Conservation (phyloP, 2,113 vertebrate genomes). For the Rana temporaria region DNA sequence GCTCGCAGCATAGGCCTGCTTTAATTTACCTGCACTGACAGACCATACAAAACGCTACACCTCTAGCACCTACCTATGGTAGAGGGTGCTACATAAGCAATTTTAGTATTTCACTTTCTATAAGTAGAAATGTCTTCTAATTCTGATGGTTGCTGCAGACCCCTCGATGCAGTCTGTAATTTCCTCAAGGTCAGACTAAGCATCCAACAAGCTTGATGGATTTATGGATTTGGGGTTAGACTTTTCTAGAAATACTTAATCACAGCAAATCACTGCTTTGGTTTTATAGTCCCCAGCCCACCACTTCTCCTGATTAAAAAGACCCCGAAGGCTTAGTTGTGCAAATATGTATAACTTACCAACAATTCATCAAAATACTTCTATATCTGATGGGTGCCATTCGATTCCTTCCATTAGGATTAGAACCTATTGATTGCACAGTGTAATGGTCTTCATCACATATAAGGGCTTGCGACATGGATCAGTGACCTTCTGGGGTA, state of each 20-base stretch:
- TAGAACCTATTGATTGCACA: background rate
- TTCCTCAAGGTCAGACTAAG: background rate
- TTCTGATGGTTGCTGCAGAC: too few relatives aligned
- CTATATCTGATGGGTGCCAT: too few relatives aligned
- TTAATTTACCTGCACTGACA: too few relatives aligned
- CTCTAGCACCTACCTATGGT: too few relatives aligned
- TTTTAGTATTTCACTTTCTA: too few relatives aligned
- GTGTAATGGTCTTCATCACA: too few relatives aligned
- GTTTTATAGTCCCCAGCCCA: background rate
- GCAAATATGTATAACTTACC: background rate
- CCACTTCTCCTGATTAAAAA: constrained; percentile 22
- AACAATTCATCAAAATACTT: background rate
- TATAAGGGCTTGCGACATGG: too few relatives aligned
- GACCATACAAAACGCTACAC: too few relatives aligned
- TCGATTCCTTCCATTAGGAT: background rate
- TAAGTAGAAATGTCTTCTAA: too few relatives aligned
- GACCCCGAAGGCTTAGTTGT: background rate
- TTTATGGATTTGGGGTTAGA: constrained; percentile 19
- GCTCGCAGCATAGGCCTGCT: too few relatives aligned
- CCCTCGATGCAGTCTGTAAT: background rate
- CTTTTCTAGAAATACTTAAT: constrained; percentile 2
- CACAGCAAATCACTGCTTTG: background rate
- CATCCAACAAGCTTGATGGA: background rate
- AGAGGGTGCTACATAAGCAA: too few relatives aligned
- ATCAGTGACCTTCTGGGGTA: too few relatives aligned